Base-by-base conservation (phyloP, 2,888 invertebrate species). In the Vandiemenella viatica region DNA sequence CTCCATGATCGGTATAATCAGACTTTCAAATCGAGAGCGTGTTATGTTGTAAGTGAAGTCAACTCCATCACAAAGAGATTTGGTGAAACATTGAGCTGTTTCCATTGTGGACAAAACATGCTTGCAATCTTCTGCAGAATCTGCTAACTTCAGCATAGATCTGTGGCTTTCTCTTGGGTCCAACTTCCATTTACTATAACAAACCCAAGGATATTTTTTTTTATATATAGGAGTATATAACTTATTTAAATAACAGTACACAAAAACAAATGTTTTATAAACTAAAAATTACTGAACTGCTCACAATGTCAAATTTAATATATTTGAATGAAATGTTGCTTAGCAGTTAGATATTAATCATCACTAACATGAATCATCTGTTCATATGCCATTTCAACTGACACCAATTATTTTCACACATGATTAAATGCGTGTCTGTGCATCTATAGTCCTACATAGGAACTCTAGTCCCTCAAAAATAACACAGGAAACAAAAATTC, bases 21-120 rank as follows among this genome's bases (percentile, higher is more conserved):
- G 68, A 61, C 77, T 80, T 59, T 82, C 81, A 62, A 80, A 80
- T 57, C 81, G 72, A 1, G 81, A 80, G 18, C 81, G 68, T 0
- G 80, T 77, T 47, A 81, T 73, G 66, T 77, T 79, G 52, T 76
- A 73, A 61, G 80, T 81, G 67, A 83, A 83, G 62, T 87, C 87
- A 2, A 84, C 77, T 51, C 87, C 87, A 62, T 86, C 86, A 64
- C 79, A 74, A 1, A 87, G 65, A 1, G 85, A 85, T 61, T 87
- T 86, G 46, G 84, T 80, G 59, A 81, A 82, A 40, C 83, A 77
- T 64, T 81, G 81, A 4, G 83, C 79, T 4, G 82, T 78, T 50
- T 74, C 76, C 58, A 84, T 62, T 13, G 80, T 81, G 8, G 85
- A 83, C 37, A 87, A 63, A 4, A 84, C 75, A 63, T 84, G 82